phyloP scores from a whole-genome alignment of 2,113 vertebrate genomes.

The Amblyornis subalaris region DNA sequence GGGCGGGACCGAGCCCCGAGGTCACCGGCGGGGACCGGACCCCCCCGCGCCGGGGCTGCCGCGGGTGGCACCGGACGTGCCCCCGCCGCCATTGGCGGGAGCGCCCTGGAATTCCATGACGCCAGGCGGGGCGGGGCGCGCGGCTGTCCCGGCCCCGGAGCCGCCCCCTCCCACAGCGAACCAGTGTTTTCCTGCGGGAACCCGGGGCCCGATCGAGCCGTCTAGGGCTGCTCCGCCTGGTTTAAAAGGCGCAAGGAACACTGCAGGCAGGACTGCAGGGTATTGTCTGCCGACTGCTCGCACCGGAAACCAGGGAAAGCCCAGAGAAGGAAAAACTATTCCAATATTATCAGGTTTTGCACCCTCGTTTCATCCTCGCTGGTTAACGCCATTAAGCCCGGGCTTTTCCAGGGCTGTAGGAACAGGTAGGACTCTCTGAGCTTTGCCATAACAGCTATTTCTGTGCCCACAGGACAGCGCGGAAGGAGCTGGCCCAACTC shows the following conservation, averaged over 20 bases:
- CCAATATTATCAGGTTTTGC: neutral
- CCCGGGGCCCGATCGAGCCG: rapidly evolving
- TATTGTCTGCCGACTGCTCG: neutral
- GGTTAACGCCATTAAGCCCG: neutral
- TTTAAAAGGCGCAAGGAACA: neutral
- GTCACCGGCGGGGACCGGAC: neutral
- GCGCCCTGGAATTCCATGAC: constrained; percentile 33
- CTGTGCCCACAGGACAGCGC: neutral
- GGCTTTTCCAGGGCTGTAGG: neutral
- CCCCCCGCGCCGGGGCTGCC: neutral
- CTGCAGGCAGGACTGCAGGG: neutral
- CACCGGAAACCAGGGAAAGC: neutral
- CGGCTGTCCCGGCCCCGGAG: neutral
- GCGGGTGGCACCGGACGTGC: neutral
- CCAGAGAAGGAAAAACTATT: neutral
- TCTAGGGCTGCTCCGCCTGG: rapidly evolving
- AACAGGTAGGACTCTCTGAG: neutral
- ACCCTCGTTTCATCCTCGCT: neutral
- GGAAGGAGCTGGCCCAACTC: neutral
- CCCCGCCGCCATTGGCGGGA: neutral
- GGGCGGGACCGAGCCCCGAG: neutral
- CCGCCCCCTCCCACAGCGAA: neutral
- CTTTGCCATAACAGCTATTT: neutral
- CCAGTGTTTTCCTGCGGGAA: neutral
- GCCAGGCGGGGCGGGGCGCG: neutral